Base-by-base conservation (phyloP, 2,888 invertebrate species). In the Steinernema scapterisci region DNA sequence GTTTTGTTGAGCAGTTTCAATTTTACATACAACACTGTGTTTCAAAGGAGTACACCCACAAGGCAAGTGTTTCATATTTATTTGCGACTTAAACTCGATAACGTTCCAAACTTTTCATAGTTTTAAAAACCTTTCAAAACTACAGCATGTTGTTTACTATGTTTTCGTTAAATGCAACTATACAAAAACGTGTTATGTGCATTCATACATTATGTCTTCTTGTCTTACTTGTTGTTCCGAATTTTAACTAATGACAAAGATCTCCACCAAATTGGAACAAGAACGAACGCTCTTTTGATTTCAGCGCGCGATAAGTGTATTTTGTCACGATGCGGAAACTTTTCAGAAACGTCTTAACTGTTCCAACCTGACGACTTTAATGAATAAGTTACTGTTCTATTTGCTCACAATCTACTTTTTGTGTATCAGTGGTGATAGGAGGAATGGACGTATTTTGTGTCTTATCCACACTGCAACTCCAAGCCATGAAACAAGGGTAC, bases 391-490 rank as follows among this genome's bases (percentile, higher is more conserved):
- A 27, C 63, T 63, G 5, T 11, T 63, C 6, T 63, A 27, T 11
- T 2, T 11, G 63, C 38, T 63, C 16, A 31, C 27, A 11, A 16
- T 63, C 3, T 63, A 1, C n/a, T 16, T 31, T 3, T 23, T 52
- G 19, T 31, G 9, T 31, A 31, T 25, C 31, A 31, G 38, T n/a
- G 63, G 45, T 44, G 16, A 11, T 44, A 3, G 31, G 16, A 27
- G 21, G 19, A 75, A 76, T 38, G 52, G 63, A 0, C 79, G 77
- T 16, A 80, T 83, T 46, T 75, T 84, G 27, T 83, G 83, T 70
- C 70, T 83, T 0, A 82, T 83, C 71, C 83, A 83, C 70, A 83
- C 83, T 25, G 82, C 83, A 5, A 80, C 82, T 9, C 81, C 81
- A 16, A 82, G 80, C 70, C 83, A 83, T 73, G 76, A 79, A 45